Base-by-base conservation (phyloP, 2,888 invertebrate species). In the Cosmorhoe ocellata region DNA sequence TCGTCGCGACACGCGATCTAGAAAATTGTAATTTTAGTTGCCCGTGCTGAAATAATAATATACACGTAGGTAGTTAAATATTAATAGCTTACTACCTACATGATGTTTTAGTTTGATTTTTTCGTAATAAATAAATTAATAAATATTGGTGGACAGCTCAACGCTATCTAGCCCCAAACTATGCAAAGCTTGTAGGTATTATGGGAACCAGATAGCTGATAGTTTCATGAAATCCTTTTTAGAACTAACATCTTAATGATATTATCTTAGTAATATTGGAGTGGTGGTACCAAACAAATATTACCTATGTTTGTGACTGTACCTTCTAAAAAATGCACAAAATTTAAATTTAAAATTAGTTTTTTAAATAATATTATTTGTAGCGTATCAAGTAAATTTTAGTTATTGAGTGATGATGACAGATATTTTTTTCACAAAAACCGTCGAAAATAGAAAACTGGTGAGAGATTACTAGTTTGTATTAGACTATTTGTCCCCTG, bases 1-100 rank as follows among this genome's bases (percentile, higher is more conserved):
- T 64, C 64, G 67, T 59, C 62, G 67, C 62, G 67, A 64, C 82
- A 81, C 76, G 81, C 80, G 73, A 79, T 64, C 70, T 59, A 60
- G 59, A 66, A 74, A 76, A 73, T 73, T 70, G 74, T 72, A 66
- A 64, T 68, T 74, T 69, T 66, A 69, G 67, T 73, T 67, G 63
- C 62, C 61, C 66, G 62, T 59, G 67, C 67, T 73, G 69, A 69
- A 74, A 69, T 61, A 74, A 69, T 61, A 58, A 66, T 58, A 63
- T 51, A 50, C 59, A 58, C 41, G 51, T 51, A 46, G 64, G 65
- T 58, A 61, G 63, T 73, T 67, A 74, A 74, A 71, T 68, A 73
- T 66, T 69, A 71, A 74, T 67, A 68, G 64, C 60, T 61, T 52
- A 54, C 66, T 67, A 32, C 14, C 27, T 38, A 44, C 72, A 69